Evolutionary conservation across 2,888 invertebrate species (phyloP).

Genomic region (Cryptophagus acutangulus): DNA sequence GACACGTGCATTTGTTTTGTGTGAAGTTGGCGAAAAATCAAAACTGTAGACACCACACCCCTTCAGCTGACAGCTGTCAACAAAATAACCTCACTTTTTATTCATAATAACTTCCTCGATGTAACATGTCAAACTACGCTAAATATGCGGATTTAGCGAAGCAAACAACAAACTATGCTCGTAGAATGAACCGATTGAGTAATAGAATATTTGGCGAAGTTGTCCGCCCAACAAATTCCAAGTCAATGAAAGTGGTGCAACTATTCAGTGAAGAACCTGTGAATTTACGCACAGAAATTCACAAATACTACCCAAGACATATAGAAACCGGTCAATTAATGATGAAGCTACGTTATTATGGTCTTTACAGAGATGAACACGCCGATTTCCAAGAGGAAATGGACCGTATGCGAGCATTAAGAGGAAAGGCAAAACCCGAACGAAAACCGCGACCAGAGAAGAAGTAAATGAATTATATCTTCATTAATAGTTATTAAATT

Average conservation of each 20-base stretch:
- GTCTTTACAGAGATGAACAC: slow-evolving; percentile 82
- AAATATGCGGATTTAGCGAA: slow-evolving; percentile 68
- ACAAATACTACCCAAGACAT: slow-evolving; percentile 84
- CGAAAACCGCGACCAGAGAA: slow-evolving; percentile 24
- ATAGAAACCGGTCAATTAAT: slow-evolving; percentile 70
- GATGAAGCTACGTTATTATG: slow-evolving; percentile 67
- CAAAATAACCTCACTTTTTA: slow-evolving; percentile 1
- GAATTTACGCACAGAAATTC: slow-evolving; percentile 65
- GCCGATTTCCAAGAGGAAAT: slow-evolving; percentile 86
- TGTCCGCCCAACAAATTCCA: slow-evolving; percentile 65
- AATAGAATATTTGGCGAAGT: slow-evolving; percentile 88
- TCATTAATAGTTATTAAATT: too few relatives aligned
- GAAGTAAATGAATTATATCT: background rate
- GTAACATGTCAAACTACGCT: slow-evolving; percentile 64
- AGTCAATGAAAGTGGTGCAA: slow-evolving; percentile 75
- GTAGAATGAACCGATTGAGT: slow-evolving; percentile 78
- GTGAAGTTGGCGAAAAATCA: background rate
- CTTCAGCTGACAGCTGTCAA: background rate
- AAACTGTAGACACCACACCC: background rate
- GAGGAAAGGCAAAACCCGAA: slow-evolving; percentile 65
- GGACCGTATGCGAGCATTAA: slow-evolving; percentile 65
- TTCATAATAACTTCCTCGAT: too few relatives aligned
- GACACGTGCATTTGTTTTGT: background rate
- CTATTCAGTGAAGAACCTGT: slow-evolving; percentile 72
- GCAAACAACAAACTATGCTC: slow-evolving; percentile 72